Base-by-base conservation (phyloP, 2,113 vertebrate species). In the Eulacestoma nigropectus region DNA sequence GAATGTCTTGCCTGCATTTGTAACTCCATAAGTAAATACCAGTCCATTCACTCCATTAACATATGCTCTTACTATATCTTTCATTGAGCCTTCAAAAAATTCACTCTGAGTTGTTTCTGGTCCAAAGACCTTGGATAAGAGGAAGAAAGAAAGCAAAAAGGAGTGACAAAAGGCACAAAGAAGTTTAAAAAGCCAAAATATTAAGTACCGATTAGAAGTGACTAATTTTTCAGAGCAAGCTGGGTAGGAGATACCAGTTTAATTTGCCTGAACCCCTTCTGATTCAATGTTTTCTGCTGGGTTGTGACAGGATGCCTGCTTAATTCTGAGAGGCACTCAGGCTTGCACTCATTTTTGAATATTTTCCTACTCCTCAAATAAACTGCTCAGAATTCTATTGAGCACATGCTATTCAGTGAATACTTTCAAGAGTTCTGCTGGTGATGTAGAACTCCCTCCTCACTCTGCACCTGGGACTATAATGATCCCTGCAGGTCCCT, bases 1-100 rank as follows among this genome's bases (percentile, higher is more conserved):
- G 94, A 98, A 98, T 1, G 99, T 99, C 96, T 99, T 99, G 35
- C 99, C 99, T 83, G 99, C 98, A 44, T 99, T 99, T 41, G 99
- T 99, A 33, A 99, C 98, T 9, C 99, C 99, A 1, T 99, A 99
- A 50, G 98, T 99, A 97, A 99, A 99, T 32, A 99, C 98, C 41
- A 99, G 87, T 3, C 98, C 97, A 63, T 98, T 99, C 84, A 97
- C 97, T 72, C 99, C 99, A 32, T 97, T 94, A 70, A 99, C 50
- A 79, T 98, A 99, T 1, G 98, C 96, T 44, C 85, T 96, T 87
- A 98, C 95, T 19, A 98, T 96, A 13, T 97, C 97, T 89, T 96
- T 98, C 89, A 99, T 96, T 2, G 98, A 98, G 46, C 97, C 96
- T 69, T 98, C 98, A 93, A 98, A 99, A 67, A 99, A 98, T 44